A percentile compares a stretch with the other conserved stretches of the same genome.
phyloP scores from a whole-genome alignment of 2,113 vertebrate genomes.

The Cochlearius cochlearius region DNA sequence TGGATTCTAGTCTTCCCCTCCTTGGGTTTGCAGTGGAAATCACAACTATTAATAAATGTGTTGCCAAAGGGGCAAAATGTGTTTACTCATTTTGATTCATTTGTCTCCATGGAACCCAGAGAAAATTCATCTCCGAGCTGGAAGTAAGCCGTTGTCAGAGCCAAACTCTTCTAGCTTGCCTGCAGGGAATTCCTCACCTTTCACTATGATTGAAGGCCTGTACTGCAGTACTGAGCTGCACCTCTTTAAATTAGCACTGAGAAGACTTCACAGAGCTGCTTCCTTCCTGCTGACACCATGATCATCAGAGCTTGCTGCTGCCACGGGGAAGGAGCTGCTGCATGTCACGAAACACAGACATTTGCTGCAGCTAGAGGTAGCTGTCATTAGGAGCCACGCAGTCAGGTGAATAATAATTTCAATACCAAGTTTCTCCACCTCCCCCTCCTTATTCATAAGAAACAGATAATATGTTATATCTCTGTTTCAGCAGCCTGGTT shows the following conservation, averaged over 20 bases:
- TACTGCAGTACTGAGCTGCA: neutral
- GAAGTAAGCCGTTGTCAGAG: neutral
- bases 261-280: neutral
- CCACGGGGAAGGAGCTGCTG: neutral
- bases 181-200: neutral
- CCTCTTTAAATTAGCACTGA: constrained; percentile 9
- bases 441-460: neutral
- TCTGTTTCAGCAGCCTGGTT: neutral
- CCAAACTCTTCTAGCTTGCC: neutral
- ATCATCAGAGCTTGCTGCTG: neutral
- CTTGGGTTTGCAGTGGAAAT: neutral
- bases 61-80: neutral
- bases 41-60: neutral
- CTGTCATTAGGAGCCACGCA: neutral
- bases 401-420: neutral
- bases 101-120: constrained; percentile 17
- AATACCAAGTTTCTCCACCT: neutral
- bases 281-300: neutral
- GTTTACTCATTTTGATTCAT: neutral
- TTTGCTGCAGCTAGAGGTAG: neutral
- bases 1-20: neutral
- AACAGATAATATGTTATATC: neutral
- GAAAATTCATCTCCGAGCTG: neutral
- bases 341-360: neutral
- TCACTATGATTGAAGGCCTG: constrained; percentile 1